Percentiles rank a stretch among this genome's conserved stretches.
phyloP scores from a whole-genome alignment of 2,113 vertebrate species.

The Carassius auratus region DNA sequence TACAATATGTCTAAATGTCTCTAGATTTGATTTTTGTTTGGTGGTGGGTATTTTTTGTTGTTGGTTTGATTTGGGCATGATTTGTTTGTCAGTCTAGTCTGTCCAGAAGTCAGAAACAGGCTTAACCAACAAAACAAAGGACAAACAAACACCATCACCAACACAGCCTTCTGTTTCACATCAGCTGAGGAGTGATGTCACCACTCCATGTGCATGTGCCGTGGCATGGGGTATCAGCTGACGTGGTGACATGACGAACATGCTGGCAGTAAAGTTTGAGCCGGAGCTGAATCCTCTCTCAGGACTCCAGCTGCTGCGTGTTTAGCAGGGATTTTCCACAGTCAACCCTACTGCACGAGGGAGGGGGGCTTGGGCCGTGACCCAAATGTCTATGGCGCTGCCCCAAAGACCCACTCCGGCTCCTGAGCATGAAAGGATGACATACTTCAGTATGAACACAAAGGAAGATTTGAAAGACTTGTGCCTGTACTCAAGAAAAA shows the following conservation, averaged over 20 bases:
- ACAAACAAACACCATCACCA: background rate
- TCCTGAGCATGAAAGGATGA: conserved; percentile 2
- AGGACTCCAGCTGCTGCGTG: conserved; percentile 6
- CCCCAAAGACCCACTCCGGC: conserved; percentile 22
- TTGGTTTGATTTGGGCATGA: background rate
- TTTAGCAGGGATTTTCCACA: conserved; percentile 37
- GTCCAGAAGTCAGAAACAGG: background rate
- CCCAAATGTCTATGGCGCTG: conserved; percentile 34
- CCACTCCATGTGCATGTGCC: background rate
- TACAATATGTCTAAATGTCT: background rate
- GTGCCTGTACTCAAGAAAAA: background rate
- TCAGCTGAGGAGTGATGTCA: conserved; percentile 11
- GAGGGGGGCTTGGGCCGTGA: background rate
- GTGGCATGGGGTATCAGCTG: conserved; percentile 9
- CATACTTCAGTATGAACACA: background rate
- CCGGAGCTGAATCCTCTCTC: conserved; percentile 31
- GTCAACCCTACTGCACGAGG: background rate
- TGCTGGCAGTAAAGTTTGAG: conserved; percentile 26
- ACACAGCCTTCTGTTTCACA: conserved; percentile 34
- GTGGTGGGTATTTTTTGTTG: background rate
- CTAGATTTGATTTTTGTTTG: background rate
- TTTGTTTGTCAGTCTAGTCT: background rate
- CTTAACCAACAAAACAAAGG: background rate
- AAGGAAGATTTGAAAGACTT: background rate
- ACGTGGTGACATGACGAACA: conserved; percentile 33